Percentiles rank a stretch among this genome's conserved stretches.
Conservation (phyloP, 2,888 invertebrate genomes). For the Drosophila phalerata region DNA sequence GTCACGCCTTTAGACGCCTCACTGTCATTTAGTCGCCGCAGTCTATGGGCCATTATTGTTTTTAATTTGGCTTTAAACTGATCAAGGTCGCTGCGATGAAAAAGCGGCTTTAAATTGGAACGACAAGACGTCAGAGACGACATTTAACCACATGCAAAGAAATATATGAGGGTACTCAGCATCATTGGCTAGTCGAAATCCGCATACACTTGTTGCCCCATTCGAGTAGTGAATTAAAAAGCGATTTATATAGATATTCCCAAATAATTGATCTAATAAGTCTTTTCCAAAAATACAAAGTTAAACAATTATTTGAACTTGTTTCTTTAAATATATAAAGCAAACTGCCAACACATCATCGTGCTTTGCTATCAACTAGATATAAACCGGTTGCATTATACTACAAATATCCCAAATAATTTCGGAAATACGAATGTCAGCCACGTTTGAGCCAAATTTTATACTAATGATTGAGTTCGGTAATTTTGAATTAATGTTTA, state of each 20-base stretch:
- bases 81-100: conserved; percentile 62
- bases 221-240: not conserved
- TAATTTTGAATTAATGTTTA: conserved; percentile 4
- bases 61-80: conserved; percentile 68
- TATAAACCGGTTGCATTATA: conserved; percentile 14
- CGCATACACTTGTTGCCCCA: not conserved
- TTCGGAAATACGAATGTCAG: not conserved
- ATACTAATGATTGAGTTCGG: not conserved
- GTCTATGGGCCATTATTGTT: conserved; percentile 68
- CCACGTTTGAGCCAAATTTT: not conserved
- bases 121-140: conserved; percentile 44
- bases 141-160: conserved; percentile 36
- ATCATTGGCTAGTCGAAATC: conserved; percentile 7
- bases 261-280: conserved; percentile 5
- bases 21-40: conserved; percentile 53
- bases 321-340: not conserved
- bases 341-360: conserved; percentile 1
- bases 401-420: conserved; percentile 9
- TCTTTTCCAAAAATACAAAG: not conserved
- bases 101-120: conserved; percentile 66
- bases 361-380: not conserved
- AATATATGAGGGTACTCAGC: conserved; percentile 26
- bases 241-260: not conserved
- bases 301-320: not conserved
- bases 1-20: conserved; percentile 75